Conservation (phyloP, 2,797 vertebrate genomes). For the Mycteria americana region DNA sequence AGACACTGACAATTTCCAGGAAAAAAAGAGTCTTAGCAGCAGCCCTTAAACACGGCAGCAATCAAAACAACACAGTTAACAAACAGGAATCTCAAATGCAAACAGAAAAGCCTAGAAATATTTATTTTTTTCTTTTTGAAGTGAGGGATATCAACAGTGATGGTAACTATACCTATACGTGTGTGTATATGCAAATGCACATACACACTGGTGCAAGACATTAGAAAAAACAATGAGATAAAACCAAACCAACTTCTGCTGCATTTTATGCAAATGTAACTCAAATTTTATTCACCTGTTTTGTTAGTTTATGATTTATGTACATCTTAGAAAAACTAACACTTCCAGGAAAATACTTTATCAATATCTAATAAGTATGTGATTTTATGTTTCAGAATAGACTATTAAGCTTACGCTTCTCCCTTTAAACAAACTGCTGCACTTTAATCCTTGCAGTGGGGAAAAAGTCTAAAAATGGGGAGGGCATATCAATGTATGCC, state of each 20-base stretch:
- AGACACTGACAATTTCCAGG: not conserved
- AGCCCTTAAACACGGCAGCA: not conserved
- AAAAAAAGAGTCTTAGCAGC: not conserved
- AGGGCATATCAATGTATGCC: not conserved
- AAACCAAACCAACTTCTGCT: not conserved
- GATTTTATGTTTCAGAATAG: not conserved
- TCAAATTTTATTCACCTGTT: not conserved
- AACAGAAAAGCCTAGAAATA: not conserved
- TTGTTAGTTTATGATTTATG: not conserved
- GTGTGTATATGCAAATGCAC: not conserved
- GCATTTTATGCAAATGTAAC: not conserved
- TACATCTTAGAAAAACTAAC: not conserved
- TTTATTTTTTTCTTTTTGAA: not conserved
- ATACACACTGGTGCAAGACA: not conserved
- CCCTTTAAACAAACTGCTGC: not conserved
- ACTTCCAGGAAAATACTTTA: not conserved
- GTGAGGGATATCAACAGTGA: not conserved
- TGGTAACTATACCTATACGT: rapidly evolving
- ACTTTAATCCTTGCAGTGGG: not conserved
- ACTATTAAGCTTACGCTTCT: not conserved
- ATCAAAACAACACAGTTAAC: not conserved
- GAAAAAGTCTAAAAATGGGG: not conserved
- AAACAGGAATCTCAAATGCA: not conserved
- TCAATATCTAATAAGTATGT: not conserved
- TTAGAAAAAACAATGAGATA: not conserved